Percentiles rank a stretch among this genome's conserved stretches.
phyloP scores from a whole-genome alignment of 2,113 vertebrate genomes.

The Chlorodrepanis virens region DNA sequence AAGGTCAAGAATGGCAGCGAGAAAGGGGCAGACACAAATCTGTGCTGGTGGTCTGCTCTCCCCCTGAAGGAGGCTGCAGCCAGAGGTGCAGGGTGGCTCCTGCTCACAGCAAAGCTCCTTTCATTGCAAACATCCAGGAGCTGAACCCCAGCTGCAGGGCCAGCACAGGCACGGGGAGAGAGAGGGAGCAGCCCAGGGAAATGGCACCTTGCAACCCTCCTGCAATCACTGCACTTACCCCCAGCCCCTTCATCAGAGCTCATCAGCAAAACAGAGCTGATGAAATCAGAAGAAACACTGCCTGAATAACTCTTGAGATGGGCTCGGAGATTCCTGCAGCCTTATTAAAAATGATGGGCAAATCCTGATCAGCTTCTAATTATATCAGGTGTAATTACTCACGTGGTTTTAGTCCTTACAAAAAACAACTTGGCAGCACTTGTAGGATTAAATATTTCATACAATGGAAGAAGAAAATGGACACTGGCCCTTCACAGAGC shows the following conservation, averaged over 20 bases:
- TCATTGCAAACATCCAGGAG: neutral
- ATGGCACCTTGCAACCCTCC: neutral
- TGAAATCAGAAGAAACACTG: neutral
- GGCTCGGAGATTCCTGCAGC: neutral
- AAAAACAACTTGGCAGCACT: neutral
- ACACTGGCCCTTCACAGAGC: neutral
- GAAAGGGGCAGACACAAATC: neutral
- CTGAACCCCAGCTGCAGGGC: neutral
- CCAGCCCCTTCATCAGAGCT: neutral
- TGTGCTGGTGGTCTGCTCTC: neutral
- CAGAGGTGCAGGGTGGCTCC: neutral
- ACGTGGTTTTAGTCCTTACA: neutral
- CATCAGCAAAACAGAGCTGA: neutral
- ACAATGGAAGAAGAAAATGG: neutral
- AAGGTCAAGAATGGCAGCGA: neutral
- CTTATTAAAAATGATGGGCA: neutral
- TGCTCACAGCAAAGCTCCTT: neutral
- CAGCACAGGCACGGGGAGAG: neutral
- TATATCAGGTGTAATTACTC: neutral
- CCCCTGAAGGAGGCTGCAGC: neutral
- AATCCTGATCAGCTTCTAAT: neutral
- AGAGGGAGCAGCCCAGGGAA: neutral
- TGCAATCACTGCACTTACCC: neutral
- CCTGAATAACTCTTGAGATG: neutral
- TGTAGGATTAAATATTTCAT: neutral